Conservation (phyloP, 2,888 invertebrate genomes). For the Melikaiella ostensackeni region DNA sequence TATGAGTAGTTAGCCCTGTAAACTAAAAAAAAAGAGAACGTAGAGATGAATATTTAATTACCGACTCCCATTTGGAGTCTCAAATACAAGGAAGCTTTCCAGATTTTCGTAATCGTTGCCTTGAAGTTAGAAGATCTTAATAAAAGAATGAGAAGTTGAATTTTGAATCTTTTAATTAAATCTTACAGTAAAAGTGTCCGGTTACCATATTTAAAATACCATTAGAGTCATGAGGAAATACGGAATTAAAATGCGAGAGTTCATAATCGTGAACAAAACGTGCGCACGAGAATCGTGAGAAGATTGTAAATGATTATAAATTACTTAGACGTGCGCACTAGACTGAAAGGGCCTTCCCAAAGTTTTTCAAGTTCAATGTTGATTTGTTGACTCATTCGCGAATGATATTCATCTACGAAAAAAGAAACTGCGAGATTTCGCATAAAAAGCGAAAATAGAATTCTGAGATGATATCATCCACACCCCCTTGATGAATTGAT, state of each 20-base stretch:
- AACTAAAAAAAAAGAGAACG: too few relatives aligned
- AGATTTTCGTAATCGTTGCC: too few relatives aligned
- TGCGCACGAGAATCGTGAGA: constrained; percentile 28
- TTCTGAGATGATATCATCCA: neutral
- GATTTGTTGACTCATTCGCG: constrained; percentile 10
- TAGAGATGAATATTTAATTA: too few relatives aligned
- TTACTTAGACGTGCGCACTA: constrained; percentile 4
- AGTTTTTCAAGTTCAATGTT: constrained; percentile 31
- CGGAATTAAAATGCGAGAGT: constrained; percentile 4
- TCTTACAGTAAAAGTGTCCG: neutral
- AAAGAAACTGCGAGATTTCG: neutral
- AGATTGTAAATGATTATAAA: constrained; percentile 23
- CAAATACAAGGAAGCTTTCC: too few relatives aligned
- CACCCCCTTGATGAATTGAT: neutral
- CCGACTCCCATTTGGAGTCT: too few relatives aligned
- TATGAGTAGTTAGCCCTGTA: too few relatives aligned
- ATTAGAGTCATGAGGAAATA: neutral
- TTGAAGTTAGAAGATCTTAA: too few relatives aligned
- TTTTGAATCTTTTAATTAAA: neutral
- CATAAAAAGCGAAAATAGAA: neutral
- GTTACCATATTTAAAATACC: neutral
- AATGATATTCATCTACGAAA: neutral
- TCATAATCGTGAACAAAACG: constrained; percentile 10
- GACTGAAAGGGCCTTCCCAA: neutral
- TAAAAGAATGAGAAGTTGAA: neutral